A percentile compares a stretch with the other conserved stretches of the same genome.
phyloP scores from a whole-genome alignment of 2,888 invertebrate species.

The Antitype chi region DNA sequence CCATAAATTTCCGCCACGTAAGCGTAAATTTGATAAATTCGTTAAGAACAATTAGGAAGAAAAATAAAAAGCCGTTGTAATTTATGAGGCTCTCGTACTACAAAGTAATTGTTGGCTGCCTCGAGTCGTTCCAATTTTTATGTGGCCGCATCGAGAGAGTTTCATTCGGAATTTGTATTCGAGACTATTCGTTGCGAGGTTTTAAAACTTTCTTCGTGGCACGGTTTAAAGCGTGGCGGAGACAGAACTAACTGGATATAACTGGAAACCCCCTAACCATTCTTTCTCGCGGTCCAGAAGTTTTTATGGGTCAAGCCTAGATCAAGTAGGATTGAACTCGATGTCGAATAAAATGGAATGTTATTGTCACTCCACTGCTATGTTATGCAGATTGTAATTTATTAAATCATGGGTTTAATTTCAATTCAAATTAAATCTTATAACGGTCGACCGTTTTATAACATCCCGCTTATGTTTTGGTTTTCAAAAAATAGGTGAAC shows the following conservation, averaged over 20 bases:
- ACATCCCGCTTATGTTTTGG: neutral
- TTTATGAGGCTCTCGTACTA: conserved; percentile 70
- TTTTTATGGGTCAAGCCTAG: conserved; percentile 89
- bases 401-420: conserved; percentile 25
- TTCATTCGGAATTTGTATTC: conserved; percentile 84
- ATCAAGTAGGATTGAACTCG: conserved; percentile 82
- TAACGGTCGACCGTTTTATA: neutral
- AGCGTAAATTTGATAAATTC: conserved; percentile 69
- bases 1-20: conserved; percentile 61
- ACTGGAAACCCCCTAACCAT: conserved; percentile 81
- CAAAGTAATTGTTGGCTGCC: conserved; percentile 75
- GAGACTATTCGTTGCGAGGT: conserved; percentile 76
- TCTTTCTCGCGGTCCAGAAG: conserved; percentile 80
- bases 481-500: too few relatives aligned
- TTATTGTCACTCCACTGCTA: conserved; percentile 45
- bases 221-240: conserved; percentile 81
- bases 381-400: conserved; percentile 37
- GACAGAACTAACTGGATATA: conserved; percentile 86
- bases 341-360: conserved; percentile 58
- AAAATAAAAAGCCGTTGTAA: conserved; percentile 68
- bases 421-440: conserved; percentile 5
- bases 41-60: conserved; percentile 67
- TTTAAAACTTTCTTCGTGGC: conserved; percentile 84
- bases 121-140: conserved; percentile 71
- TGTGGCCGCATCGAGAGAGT: conserved; percentile 74